Conservation (phyloP, 2,113 vertebrate genomes). For the Nipponia nippon region DNA sequence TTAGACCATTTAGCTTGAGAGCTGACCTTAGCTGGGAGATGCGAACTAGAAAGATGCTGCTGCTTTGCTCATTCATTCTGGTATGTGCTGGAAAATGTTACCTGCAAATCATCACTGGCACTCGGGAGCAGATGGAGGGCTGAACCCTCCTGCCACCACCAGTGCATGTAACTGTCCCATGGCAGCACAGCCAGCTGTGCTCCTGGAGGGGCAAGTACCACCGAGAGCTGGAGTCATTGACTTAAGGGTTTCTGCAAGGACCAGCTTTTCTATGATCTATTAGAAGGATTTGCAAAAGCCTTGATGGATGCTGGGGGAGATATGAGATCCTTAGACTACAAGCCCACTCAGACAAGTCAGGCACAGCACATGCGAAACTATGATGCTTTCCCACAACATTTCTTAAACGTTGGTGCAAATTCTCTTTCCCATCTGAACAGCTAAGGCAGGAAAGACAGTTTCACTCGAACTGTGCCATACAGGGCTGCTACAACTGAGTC, state of each 20-base stretch:
- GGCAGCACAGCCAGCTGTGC: not conserved
- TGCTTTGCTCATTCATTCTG: not conserved
- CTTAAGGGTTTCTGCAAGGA: not conserved
- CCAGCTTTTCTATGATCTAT: not conserved
- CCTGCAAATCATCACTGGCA: not conserved
- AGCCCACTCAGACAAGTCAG: too few relatives aligned
- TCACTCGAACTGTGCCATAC: not conserved
- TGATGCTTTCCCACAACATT: not conserved
- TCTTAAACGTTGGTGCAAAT: not conserved
- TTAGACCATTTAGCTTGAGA: not conserved
- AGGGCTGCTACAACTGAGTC: not conserved
- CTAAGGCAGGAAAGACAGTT: not conserved
- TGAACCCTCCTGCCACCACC: not conserved
- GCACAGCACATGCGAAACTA: not conserved
- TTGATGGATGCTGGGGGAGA: not conserved
- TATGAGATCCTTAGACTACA: not conserved
- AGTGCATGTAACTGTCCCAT: fast-evolving
- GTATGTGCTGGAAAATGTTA: not conserved
- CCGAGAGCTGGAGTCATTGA: not conserved
- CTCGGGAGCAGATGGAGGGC: not conserved
- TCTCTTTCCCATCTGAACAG: not conserved
- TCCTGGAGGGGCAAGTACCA: not conserved
- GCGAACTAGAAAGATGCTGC: not conserved
- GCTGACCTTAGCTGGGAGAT: not conserved
- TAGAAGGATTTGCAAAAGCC: not conserved